Conservation (phyloP, 2,113 vertebrate species). For the Sebastes fasciatus region DNA sequence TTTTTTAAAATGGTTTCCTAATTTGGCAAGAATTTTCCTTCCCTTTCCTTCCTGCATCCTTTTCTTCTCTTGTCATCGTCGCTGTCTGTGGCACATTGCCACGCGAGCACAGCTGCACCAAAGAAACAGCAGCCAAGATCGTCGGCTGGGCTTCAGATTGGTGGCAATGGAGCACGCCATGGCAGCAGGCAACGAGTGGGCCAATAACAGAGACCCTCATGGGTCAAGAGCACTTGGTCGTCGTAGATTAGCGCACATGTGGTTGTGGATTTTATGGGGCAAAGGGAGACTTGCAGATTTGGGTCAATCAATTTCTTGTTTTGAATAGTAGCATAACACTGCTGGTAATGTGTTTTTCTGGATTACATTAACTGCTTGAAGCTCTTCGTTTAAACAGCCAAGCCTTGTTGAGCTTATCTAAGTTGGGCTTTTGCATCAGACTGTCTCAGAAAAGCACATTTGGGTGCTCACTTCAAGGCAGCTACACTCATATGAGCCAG, state of each 20-base stretch:
- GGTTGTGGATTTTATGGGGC: slow-evolving; percentile 50
- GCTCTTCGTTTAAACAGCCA: slow-evolving; percentile 13
- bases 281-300: slow-evolving; percentile 39
- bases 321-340: not conserved
- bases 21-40: slow-evolving; percentile 16
- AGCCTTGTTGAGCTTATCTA: not conserved
- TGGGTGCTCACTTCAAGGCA: slow-evolving; percentile 14
- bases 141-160: slow-evolving; percentile 57
- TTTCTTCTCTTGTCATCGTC: slow-evolving; percentile 37
- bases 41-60: slow-evolving; percentile 46
- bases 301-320: slow-evolving; percentile 20
- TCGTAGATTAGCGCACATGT: slow-evolving; percentile 57
- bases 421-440: not conserved
- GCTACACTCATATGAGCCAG: slow-evolving; percentile 28
- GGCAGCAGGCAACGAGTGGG: slow-evolving; percentile 32
- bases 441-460: slow-evolving; percentile 24
- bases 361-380: slow-evolving; percentile 10
- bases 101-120: slow-evolving; percentile 70
- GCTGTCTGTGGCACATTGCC: slow-evolving; percentile 62
- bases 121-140: slow-evolving; percentile 66
- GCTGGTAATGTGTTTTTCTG: not conserved
- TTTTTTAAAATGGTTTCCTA: slow-evolving; percentile 15
- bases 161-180: slow-evolving; percentile 35
- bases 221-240: slow-evolving; percentile 63
- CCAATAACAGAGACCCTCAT: slow-evolving; percentile 54